Evolutionary conservation across 2,113 vertebrate species (phyloP), one percentile per base, ranked within the genome.

Genomic region (Terrapene triunguis): DNA sequence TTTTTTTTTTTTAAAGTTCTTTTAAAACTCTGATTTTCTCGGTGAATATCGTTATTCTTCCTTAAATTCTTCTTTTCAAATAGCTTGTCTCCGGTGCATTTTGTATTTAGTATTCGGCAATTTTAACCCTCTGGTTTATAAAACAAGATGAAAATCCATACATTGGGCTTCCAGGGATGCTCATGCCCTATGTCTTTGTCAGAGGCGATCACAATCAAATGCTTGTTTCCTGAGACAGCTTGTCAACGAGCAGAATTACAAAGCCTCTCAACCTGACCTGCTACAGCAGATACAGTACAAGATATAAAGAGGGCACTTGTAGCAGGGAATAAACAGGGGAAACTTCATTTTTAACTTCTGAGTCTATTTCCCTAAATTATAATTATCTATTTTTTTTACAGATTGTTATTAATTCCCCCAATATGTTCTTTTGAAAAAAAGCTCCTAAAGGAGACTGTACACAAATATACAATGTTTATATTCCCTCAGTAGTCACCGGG

Each of bases 81-180:
- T 96, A 89, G 92, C 92, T 93, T 95, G 93, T 96, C 86, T 96
- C 86, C 78, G 85, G 84, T 92, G 95, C 87, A 92, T 88, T 96
- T 92, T 94, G 92, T 84, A 94, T 97, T 97, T 96, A 95, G 89
- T 96, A 84, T 96, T 96, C 95, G 89, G 94, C 93, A 96, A 92
- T 91, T 88, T 96, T 97, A 97, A 97, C 93, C 89, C 92, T 53
- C 95, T 87, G 92, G 91, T 97, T 98, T 91, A 97, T 94, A 92
- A 97, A 97, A 96, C 93, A 93, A 96, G 95, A 96, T 92, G 97
- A 97, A 97, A 97, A 96, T 96, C 95, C 95, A 97, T 96, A 97
- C 96, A 97, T 97, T 93, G 97, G 94, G 89, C 1, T 12, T 97
- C 94, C 91, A 84, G 89, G 93, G 95, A 93, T 96, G 88, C 88